Base-by-base conservation (phyloP, 2,113 vertebrate species). In the Mystacornis crossleyi region DNA sequence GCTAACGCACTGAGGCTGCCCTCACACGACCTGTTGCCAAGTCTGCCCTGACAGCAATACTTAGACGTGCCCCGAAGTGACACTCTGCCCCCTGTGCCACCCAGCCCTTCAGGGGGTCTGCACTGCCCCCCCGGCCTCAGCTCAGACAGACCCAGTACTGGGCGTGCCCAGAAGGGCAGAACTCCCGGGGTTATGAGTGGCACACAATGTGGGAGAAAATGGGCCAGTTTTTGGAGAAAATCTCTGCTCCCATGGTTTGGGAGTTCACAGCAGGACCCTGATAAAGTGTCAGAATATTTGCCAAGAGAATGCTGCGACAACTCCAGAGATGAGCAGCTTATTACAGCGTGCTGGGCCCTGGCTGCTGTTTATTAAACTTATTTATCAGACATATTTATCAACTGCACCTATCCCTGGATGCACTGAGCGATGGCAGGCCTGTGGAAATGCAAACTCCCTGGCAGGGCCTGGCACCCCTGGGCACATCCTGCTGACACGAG, bases 1-100 rank as follows among this genome's bases (percentile, higher is more conserved):
- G 51, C 64, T 36, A 5, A 8, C 40, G 79, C n/a, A 1, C 61
- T 4, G 45, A 36, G 3, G 58, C 67, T 95, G 91, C 93, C 91
- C 96, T 94, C 73, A 74, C 3, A n/a, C 29, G 93, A 92, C 95
- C 93, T 25, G 3, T 5, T 8, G 64, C 50, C 58, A 70, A 29
- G 42, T 34, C 71, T 90, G 62, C 51, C 82, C 54, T 0, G 0
- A 18, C 0, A 48, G 15, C 19, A 20, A 10, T 1, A 21, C 8
- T 7, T 20, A 24, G 74, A 57, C 2, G 0, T 1, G n/a, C 16
- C 58, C 53, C 45, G 9, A 14, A 92, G 43, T 9, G 53, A 40
- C 79, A 19, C 6, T 9, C 25, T 50, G 23, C 2, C 62, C 43
- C 26, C 5, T 33, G 57, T 58, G 61, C 23, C 58, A 33, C 42